phyloP scores from a whole-genome alignment of 2,113 vertebrate species.

The Turdus rufiventris region DNA sequence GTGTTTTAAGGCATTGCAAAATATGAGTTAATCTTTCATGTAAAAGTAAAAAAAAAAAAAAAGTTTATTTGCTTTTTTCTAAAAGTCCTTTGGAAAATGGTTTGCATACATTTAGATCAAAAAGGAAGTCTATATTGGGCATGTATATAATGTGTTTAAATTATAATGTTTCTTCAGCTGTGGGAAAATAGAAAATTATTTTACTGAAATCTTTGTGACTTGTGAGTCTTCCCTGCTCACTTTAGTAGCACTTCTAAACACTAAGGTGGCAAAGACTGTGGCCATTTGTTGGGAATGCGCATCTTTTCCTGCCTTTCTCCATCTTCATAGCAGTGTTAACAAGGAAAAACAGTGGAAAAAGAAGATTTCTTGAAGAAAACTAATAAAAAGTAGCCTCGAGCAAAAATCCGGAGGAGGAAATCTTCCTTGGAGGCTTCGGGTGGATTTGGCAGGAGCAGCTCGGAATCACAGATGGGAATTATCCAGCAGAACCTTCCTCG shows the following conservation, averaged over 20 bases:
- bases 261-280: not conserved
- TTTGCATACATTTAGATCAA: not conserved
- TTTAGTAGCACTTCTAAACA: not conserved
- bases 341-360: rapidly evolving
- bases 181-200: not conserved
- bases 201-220: not conserved
- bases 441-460: not conserved
- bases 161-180: not conserved
- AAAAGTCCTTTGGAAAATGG: not conserved
- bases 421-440: constrained; percentile 7
- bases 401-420: not conserved
- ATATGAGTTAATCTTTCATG: not conserved
- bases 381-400: not conserved
- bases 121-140: not conserved
- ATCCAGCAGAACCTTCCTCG: constrained; percentile 2
- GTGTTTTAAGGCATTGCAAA: not conserved
- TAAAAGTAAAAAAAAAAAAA: not conserved
- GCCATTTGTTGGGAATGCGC: not conserved
- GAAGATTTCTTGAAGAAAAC: not conserved
- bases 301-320: not conserved
- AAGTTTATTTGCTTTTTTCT: not conserved
- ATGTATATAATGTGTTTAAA: not conserved
- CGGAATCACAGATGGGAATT: not conserved
- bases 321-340: not conserved
- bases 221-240: not conserved